Conservation (phyloP, 1,140 invertebrate species). For the Ptiloglossa arizonensis region DNA sequence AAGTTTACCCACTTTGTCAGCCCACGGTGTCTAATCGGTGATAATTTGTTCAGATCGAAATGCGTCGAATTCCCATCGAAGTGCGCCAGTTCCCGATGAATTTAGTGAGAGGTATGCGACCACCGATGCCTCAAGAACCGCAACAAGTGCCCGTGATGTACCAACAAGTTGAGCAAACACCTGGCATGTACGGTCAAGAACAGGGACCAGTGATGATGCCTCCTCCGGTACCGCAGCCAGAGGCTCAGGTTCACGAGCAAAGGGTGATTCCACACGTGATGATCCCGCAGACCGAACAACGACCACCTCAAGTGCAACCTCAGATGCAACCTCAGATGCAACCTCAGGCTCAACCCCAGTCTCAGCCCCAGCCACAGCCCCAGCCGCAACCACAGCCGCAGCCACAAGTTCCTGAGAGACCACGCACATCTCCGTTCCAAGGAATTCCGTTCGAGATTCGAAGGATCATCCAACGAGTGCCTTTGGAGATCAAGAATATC, state of each 20-base stretch:
- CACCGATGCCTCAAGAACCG: constrained; percentile 66
- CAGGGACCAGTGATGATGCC: constrained; percentile 73
- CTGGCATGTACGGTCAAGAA: constrained; percentile 64
- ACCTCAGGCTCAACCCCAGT: constrained; percentile 59
- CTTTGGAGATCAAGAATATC: constrained; percentile 77
- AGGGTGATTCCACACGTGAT: constrained; percentile 69
- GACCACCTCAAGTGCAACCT: constrained; percentile 61
- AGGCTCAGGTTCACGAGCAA: constrained; percentile 65
- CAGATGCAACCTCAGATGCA: constrained; percentile 61
- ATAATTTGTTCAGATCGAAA: constrained; percentile 64
- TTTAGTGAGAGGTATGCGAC: constrained; percentile 71
- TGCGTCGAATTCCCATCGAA: constrained; percentile 75
- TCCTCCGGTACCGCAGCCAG: constrained; percentile 62
- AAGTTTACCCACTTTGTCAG: no score
- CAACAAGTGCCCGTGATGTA: constrained; percentile 68
- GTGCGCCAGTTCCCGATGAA: constrained; percentile 72
- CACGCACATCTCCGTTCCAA: constrained; percentile 73
- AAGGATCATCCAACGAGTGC: constrained; percentile 76
- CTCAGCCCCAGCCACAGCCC: constrained; percentile 39
- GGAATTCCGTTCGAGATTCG: constrained; percentile 75
- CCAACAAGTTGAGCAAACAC: constrained; percentile 62
- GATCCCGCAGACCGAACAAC: constrained; percentile 71
- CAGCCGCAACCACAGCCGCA: constrained; percentile 58
- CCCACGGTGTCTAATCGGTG: no score
- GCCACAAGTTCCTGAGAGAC: constrained; percentile 57